These are phyloP conservation scores for Chionomys nivalis DNA, from an alignment of 2,113 vertebrate species.

Conservation along the genomic window DNA sequence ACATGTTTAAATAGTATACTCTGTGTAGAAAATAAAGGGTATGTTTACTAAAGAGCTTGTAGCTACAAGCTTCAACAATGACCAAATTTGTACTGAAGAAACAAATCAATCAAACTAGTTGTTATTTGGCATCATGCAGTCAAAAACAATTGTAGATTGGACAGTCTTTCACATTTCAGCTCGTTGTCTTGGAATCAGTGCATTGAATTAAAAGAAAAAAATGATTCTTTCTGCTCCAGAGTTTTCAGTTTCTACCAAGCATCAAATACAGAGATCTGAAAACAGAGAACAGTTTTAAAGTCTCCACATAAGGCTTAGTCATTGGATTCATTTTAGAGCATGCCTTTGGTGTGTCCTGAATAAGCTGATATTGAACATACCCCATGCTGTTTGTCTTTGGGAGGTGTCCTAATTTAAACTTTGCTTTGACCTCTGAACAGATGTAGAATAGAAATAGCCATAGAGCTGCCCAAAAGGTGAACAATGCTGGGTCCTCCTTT, in stretches of 20 bases:
- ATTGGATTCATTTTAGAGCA: conserved; percentile 67
- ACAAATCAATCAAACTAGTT: conserved; percentile 53
- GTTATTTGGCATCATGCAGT: conserved; percentile 38
- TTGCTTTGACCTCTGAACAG: conserved; percentile 61
- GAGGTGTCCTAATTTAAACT: conserved; percentile 67
- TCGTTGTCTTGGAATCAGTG: conserved; percentile 47
- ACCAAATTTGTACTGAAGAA: conserved; percentile 41
- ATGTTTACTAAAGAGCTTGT: conserved; percentile 24
- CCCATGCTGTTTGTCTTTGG: conserved; percentile 68
- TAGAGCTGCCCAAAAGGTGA: conserved; percentile 32
- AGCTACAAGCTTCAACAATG: conserved; percentile 27
- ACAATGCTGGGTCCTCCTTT: conserved; percentile 28
- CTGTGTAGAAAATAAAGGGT: conserved; percentile 34
- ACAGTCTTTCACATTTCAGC: conserved; percentile 53
- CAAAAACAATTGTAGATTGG: conserved; percentile 63
- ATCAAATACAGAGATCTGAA: conserved; percentile 69
- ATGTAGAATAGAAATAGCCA: conserved; percentile 49
- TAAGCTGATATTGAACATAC: conserved; percentile 49
- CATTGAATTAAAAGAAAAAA: conserved; percentile 61
- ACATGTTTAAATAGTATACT: conserved; percentile 20
- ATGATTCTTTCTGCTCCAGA: conserved; percentile 32
- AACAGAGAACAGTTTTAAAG: conserved; percentile 66
- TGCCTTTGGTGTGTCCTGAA: conserved; percentile 58
- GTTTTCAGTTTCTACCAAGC: conserved; percentile 53
- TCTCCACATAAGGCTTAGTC: conserved; percentile 54